Evolutionary conservation across 1,140 invertebrate genomes (phyloP), one percentile per base, ranked within the genome.

Genomic region (Oreohelix idahoensis): DNA sequence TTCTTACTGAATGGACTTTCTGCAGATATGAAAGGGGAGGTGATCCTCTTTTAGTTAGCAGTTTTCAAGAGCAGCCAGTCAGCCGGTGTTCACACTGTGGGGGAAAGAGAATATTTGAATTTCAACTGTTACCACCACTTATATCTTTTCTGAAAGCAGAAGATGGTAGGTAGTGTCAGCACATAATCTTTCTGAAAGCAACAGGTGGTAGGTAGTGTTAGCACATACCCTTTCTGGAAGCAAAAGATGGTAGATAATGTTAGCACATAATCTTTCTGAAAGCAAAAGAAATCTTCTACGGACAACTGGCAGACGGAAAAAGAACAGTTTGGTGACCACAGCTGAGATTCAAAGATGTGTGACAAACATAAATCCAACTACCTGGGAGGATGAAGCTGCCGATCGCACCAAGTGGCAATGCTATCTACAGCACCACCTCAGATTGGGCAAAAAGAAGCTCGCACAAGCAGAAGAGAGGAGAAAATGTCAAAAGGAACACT

Each of bases 111-210:
- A 94, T 94, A 4, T 97, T 96, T 90, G 96, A 97, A 91, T 90
- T 97, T 8, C 96, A 97, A 93, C 91, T 97, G 70, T 92, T 97
- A 66, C 96, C 96, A 2, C 95, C 95, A 20, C 93, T 97, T 11
- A 95, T 97, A 78, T 94, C 95, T 49, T 95, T 95, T 80, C 91
- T 97, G 17, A 93, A 92, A 81, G 90, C 96, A 4, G 15, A 75
- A 49, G 86, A 89, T 81, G 80, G 80, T 81, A 49, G n/a, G 66
- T 85, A 32, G 1, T 58, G 26, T 15, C 26, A 23, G 53, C 26
- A 49, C 45, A 11, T 49, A 49, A 11, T n/a, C n/a, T 95, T 95
- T 80, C 91, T 97, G 17, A 93, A 92, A 81, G 90, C 96, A 4
- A 13, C 73, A 49, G 86, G 88, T 81, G 80, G 80, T 81, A 49